These are phyloP conservation scores for Albula glossodonta DNA, from an alignment of 2,113 vertebrate species.

Conservation along the genomic window DNA sequence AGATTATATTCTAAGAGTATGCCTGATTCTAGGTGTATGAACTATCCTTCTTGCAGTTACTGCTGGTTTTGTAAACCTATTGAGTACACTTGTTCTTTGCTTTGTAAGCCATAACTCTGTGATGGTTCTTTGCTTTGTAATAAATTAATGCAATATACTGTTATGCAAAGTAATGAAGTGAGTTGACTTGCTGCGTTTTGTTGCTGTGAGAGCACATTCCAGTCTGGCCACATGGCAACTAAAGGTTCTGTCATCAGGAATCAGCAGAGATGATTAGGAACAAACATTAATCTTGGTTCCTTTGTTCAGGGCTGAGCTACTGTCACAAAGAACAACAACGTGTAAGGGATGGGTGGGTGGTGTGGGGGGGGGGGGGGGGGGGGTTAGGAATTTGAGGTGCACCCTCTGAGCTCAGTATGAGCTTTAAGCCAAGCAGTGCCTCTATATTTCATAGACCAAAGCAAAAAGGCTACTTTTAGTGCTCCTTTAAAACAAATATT, in stretches of 20 bases:
- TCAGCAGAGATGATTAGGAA: background rate
- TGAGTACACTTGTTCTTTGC: background rate
- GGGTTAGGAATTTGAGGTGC: background rate
- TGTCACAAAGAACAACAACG: slow-evolving; percentile 8
- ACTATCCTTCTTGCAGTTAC: background rate
- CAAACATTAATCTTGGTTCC: slow-evolving; percentile 2
- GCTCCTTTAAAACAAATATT: background rate
- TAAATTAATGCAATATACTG: background rate
- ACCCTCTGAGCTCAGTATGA: background rate
- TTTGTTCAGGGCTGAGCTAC: background rate
- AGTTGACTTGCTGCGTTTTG: background rate
- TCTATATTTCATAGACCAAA: background rate
- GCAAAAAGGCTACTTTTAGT: background rate
- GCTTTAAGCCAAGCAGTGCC: background rate
- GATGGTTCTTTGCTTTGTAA: background rate
- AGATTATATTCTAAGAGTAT: background rate
- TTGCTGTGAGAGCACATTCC: slow-evolving; percentile 5
- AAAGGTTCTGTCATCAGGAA: background rate
- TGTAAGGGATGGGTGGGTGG: background rate
- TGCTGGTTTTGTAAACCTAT: background rate
- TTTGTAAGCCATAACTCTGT: background rate
- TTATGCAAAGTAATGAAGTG: background rate
- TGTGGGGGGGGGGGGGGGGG: background rate
- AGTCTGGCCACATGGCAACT: slow-evolving; percentile 8
- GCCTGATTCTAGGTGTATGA: background rate